phyloP scores from a whole-genome alignment of 2,797 vertebrate genomes.

The Tragopan temminckii region DNA sequence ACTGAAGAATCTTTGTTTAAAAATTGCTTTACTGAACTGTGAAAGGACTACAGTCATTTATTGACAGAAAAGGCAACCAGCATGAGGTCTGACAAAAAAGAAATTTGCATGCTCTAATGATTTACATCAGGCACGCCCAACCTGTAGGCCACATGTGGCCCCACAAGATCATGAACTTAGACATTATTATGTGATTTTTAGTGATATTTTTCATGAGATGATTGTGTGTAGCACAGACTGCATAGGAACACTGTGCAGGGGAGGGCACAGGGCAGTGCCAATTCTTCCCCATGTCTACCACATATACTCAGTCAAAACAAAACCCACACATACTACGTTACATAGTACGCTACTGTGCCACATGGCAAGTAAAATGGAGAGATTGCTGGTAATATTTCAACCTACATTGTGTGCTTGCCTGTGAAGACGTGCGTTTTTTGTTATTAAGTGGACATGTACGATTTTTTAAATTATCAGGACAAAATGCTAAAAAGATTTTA shows the following conservation, averaged over 20 bases:
- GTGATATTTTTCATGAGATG: not conserved
- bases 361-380: not conserved
- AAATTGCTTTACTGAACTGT: not conserved
- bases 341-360: not conserved
- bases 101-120: fast-evolving
- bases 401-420: not conserved
- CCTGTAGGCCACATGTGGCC: not conserved
- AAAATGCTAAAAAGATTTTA: not conserved
- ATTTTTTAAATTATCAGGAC: not conserved
- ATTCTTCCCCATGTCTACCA: not conserved
- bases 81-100: fast-evolving
- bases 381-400: not conserved
- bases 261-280: not conserved
- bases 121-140: not conserved
- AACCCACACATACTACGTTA: not conserved
- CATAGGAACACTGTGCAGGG: not conserved
- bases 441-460: not conserved
- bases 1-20: not conserved
- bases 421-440: not conserved
- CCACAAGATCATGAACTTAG: not conserved
- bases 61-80: not conserved
- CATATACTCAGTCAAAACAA: not conserved
- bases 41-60: not conserved
- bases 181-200: not conserved
- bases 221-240: not conserved